Percentiles rank a stretch among this genome's conserved stretches.
These are phyloP conservation scores for Psittacula derbiana DNA, from an alignment of 2,797 vertebrate genomes.

Conservation along the genomic window DNA sequence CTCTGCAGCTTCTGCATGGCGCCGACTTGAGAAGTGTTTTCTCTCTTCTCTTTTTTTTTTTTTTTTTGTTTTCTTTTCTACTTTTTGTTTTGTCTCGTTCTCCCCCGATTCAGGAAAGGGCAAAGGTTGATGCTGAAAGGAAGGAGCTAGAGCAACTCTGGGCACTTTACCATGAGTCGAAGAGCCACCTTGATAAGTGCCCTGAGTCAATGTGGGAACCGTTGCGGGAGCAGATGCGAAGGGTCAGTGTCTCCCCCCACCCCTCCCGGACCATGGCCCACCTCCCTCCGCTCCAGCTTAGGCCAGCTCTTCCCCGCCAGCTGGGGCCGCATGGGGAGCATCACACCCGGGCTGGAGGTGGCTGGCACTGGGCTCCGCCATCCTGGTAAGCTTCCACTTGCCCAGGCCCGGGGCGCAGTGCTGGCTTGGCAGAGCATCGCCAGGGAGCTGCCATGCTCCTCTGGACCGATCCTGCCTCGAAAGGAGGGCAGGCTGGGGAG, in stretches of 20 bases:
- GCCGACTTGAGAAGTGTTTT: slow-evolving; percentile 79
- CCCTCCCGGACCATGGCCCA: slow-evolving; percentile 66
- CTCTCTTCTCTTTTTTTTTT: slow-evolving; percentile 19
- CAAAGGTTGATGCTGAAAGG: slow-evolving; percentile 92
- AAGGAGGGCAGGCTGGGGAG: background rate
- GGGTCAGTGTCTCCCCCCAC: slow-evolving; percentile 86
- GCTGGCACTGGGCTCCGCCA: background rate
- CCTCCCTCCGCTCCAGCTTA: slow-evolving; percentile 34
- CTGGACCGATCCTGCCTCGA: background rate
- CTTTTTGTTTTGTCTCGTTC: slow-evolving; percentile 69
- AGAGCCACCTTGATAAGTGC: slow-evolving; percentile 96
- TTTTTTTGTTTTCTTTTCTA: background rate
- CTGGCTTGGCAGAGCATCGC: background rate
- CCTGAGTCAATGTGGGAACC: slow-evolving; percentile 95
- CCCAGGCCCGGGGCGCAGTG: background rate
- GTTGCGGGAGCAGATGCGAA: slow-evolving; percentile 93
- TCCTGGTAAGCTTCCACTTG: slow-evolving; percentile 46
- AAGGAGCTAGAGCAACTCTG: slow-evolving; percentile 90
- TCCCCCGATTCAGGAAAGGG: slow-evolving; percentile 88
- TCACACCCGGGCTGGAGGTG: slow-evolving; percentile 22
- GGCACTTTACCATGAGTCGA: slow-evolving; percentile 89
- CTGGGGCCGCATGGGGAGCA: slow-evolving; percentile 4
- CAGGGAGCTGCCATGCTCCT: background rate
- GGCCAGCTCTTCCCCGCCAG: slow-evolving; percentile 48
- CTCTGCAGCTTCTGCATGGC: slow-evolving; percentile 66